phyloP scores from a whole-genome alignment of 2,888 invertebrate species.

The Aspidiotus destructor region DNA sequence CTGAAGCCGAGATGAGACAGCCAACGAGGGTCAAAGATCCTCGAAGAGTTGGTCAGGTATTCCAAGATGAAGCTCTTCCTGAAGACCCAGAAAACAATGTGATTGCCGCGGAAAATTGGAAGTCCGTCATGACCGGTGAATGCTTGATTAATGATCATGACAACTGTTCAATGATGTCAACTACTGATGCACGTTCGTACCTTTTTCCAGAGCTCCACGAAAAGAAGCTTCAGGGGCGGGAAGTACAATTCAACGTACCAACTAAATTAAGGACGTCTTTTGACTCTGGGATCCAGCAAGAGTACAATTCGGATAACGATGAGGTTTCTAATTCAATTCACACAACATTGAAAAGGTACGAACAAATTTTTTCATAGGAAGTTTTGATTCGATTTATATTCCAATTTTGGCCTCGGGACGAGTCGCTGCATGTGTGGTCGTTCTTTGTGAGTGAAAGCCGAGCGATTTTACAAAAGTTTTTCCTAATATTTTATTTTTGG shows the following conservation, averaged over 20 bases:
- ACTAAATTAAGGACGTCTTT: constrained; percentile 28
- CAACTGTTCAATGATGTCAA: no score
- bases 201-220: constrained; percentile 16
- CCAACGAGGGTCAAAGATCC: constrained; percentile 6
- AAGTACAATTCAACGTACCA: not conserved
- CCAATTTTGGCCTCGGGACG: no score
- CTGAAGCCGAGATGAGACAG: constrained; percentile 6
- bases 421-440: no score
- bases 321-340: constrained; percentile 34
- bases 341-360: constrained; percentile 34
- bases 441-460: not conserved
- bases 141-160: no score
- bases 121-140: constrained; percentile 27
- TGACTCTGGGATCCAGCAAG: constrained; percentile 33
- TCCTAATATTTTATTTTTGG: no score
- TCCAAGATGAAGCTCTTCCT: constrained; percentile 18
- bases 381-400: no score
- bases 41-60: constrained; percentile 17
- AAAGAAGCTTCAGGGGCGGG: constrained; percentile 13
- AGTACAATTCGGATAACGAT: constrained; percentile 33
- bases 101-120: constrained; percentile 21
- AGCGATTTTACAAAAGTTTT: not conserved
- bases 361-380: no score
- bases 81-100: constrained; percentile 6
- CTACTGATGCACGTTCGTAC: no score